Evolutionary conservation across 2,113 vertebrate genomes (phyloP), one percentile per base, ranked within the genome.

Genomic region (Ctenomys sociabilis): DNA sequence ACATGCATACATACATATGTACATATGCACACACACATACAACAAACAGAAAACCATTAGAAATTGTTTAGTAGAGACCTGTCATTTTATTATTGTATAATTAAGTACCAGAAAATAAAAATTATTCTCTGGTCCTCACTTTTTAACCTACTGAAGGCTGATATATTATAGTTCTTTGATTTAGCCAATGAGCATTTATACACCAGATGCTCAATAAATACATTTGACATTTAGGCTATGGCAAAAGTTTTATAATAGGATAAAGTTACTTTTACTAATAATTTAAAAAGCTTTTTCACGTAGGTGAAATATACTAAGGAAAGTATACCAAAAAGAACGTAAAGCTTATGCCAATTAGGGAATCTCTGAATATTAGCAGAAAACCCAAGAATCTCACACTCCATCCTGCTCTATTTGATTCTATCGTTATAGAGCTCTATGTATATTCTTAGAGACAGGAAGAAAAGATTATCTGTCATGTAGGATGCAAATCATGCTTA

Each of bases 401-500:
- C 64, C 66, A 35, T 85, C n/a, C 35, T 52, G 64, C 7, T 88
- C 63, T 86, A 26, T 81, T 81, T 88, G 92, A 72, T 32, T 93
- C 19, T 59, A 59, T 17, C 61, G 70, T 30, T 85, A 28, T 45
- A 86, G 24, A 90, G 45, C 93, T 82, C 72, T 85, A 14, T 37
- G 10, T 21, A 95, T 93, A 90, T 95, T 93, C 93, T 95, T 54
- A 86, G 61, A 93, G 77, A 95, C 87, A 95, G 93, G 85, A 95
- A 89, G 87, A 30, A 94, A 95, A 95, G 88, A 96, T 92, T 90
- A 95, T 95, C 95, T 95, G 92, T 95, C 93, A 93, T 92, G 94
- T 90, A 95, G 92, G 40, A 94, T 88, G 92, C 94, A 97, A 97
- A 97, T 96, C 93, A 97, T 83, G 52, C 86, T 94, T 95, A 92